Evolutionary conservation across 2,113 vertebrate species (phyloP), one percentile per base, ranked within the genome.

Genomic region (Microcebus tavaratra): DNA sequence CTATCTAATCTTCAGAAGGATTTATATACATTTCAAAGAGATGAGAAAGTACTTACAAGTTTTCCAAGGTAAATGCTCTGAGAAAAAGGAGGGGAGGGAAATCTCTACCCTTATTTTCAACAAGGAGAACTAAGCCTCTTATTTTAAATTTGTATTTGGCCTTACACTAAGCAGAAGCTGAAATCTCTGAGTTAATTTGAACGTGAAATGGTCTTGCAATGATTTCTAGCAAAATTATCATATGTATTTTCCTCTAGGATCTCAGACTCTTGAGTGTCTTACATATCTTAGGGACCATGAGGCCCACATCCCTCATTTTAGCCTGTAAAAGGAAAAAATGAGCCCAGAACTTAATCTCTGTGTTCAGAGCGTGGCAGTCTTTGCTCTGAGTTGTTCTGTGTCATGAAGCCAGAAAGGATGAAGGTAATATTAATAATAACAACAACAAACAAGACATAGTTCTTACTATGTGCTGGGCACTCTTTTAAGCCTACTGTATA

Each of bases 321-420:
- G 23, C 13, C 48, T 50, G 6, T 57, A 29, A 50, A n/a, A 55
- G 68, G 68, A 42, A 39, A 18, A 25, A 39, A 29, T 25, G 55
- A 55, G 6, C 31, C 34, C 5, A 12, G 50, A 92, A 20, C 63
- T 63, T 9, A 7, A 21, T 48, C 34, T 65, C 59, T 9, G n/a
- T 21, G 1, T 23, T 20, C 12, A 18, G 21, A 13, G 2, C 1
- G 12, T 29, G 3, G 15, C 1, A 18, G 11, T 50, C 36, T 21
- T 79, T 48, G 31, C 11, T 82, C 53, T n/a, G 48, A 59, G 68
- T 65, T 79, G 12, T 34, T 59, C 45, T 59, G n/a, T 34, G 13
- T 27, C 25, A n/a, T 70, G 67, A 88, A 95, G 10, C 31, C n/a
- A 63, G 67, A 36, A 85, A 88, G 23, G 10, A 53, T 31, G 13